Percentiles rank a stretch among this genome's conserved stretches.
Conservation (phyloP, 2,797 vertebrate genomes). For the Antennarius maculatus region DNA sequence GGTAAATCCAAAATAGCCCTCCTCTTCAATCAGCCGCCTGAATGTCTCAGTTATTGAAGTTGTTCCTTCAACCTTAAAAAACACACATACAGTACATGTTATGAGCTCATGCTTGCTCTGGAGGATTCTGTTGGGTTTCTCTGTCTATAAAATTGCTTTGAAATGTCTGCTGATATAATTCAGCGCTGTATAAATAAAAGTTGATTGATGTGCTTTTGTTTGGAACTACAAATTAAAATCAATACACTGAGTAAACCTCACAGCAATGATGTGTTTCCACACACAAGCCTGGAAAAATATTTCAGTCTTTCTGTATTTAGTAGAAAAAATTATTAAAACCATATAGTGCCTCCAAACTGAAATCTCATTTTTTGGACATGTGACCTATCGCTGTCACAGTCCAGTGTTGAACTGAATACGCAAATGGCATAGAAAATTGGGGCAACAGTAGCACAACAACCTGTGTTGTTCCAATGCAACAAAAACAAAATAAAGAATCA, state of each 20-base stretch:
- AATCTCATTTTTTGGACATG: too few relatives aligned
- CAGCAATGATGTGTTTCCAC: too few relatives aligned
- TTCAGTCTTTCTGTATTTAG: too few relatives aligned
- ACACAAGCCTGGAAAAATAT: too few relatives aligned
- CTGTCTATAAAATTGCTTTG: too few relatives aligned
- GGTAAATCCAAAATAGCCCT: conserved; percentile 94
- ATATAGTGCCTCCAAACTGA: too few relatives aligned
- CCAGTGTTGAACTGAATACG: neutral
- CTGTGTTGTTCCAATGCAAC: neutral
- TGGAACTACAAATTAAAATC: conserved; percentile 2
- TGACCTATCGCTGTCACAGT: neutral
- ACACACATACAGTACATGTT: neutral
- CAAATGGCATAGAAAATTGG: neutral
- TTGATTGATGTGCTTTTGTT: neutral
- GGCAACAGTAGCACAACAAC: neutral
- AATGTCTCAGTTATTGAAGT: conserved; percentile 91
- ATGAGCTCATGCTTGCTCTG: too few relatives aligned
- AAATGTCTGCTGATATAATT: too few relatives aligned
- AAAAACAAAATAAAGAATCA: neutral
- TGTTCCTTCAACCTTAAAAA: conserved; percentile 90
- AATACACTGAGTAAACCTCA: too few relatives aligned
- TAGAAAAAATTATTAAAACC: too few relatives aligned
- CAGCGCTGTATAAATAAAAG: too few relatives aligned
- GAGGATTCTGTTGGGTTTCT: too few relatives aligned
- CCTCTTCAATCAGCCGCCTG: conserved; percentile 91